phyloP scores from a whole-genome alignment of 1,140 invertebrate species.

The Bicyclus anynana region DNA sequence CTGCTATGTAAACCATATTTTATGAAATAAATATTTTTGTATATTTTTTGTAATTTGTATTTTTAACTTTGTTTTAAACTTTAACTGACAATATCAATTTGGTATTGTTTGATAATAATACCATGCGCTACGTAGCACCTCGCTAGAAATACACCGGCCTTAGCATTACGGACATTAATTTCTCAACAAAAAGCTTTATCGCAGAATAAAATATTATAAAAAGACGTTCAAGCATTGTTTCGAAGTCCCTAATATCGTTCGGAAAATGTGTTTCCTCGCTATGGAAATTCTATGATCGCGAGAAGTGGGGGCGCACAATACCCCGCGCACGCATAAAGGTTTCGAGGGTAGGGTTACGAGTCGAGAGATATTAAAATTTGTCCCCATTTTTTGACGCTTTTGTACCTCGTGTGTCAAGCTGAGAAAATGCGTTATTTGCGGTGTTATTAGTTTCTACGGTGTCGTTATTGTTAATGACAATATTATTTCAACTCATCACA shows the following conservation, averaged over 20 bases:
- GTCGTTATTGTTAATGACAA: too few species aligned
- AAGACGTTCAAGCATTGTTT: conserved; percentile 24
- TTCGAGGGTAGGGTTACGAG: conserved; percentile 4
- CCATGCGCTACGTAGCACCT: too few species aligned
- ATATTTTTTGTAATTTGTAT: too few species aligned
- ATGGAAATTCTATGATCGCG: conserved; percentile 35
- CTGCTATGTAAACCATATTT: too few species aligned
- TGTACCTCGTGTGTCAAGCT: background rate
- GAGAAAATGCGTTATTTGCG: background rate
- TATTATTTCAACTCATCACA: too few species aligned
- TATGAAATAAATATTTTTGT: too few species aligned
- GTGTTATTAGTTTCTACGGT: too few species aligned
- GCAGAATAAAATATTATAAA: conserved; percentile 11
- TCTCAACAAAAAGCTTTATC: background rate
- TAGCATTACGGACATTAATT: too few species aligned
- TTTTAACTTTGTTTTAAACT: too few species aligned
- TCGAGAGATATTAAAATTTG: conserved; percentile 23
- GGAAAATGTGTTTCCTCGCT: conserved; percentile 27
- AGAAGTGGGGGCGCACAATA: conserved; percentile 21
- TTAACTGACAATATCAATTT: too few species aligned
- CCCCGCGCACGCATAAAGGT: conserved; percentile 10
- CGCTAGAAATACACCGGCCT: too few species aligned
- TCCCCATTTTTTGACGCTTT: conserved; percentile 4
- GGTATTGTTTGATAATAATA: too few species aligned
- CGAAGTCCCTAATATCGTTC: conserved; percentile 26